Evolutionary conservation across 1,140 invertebrate genomes (phyloP).

Genomic region (Mylabris phalerata): DNA sequence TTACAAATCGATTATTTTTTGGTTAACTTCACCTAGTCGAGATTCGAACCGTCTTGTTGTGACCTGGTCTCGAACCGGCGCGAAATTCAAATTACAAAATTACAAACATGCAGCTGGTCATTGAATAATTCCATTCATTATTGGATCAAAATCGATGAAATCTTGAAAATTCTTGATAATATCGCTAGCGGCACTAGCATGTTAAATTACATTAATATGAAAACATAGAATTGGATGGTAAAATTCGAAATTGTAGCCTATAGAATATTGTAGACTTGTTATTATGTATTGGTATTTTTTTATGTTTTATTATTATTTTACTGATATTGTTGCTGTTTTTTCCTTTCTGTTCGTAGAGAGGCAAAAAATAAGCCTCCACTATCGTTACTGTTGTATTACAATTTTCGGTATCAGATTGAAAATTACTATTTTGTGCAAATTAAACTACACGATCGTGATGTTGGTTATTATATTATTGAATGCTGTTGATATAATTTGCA

Average conservation of each 20-base stretch:
- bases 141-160: too few relatives aligned
- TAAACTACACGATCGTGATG: conserved; percentile 38
- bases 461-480: conserved; percentile 33
- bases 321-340: background rate
- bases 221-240: conserved; percentile 34
- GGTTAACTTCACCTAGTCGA: too few relatives aligned
- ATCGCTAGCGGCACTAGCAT: conserved; percentile 29
- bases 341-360: conserved; percentile 1
- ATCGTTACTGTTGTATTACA: conserved; percentile 20
- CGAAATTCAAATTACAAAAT: too few relatives aligned
- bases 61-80: too few relatives aligned
- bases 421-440: conserved; percentile 41
- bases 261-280: conserved; percentile 14
- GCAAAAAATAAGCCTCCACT: conserved; percentile 3
- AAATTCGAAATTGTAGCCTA: conserved; percentile 40
- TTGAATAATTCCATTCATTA: too few relatives aligned
- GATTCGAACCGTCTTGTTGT: too few relatives aligned
- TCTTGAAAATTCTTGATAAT: too few relatives aligned
- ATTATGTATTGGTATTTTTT: conserved; percentile 15
- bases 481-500: background rate
- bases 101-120: too few relatives aligned
- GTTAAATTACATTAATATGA: conserved; percentile 42
- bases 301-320: background rate
- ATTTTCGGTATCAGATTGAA: conserved; percentile 41
- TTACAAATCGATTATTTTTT: too few relatives aligned